phyloP scores from a whole-genome alignment of 2,797 vertebrate species.

The Rallus crepitans region DNA sequence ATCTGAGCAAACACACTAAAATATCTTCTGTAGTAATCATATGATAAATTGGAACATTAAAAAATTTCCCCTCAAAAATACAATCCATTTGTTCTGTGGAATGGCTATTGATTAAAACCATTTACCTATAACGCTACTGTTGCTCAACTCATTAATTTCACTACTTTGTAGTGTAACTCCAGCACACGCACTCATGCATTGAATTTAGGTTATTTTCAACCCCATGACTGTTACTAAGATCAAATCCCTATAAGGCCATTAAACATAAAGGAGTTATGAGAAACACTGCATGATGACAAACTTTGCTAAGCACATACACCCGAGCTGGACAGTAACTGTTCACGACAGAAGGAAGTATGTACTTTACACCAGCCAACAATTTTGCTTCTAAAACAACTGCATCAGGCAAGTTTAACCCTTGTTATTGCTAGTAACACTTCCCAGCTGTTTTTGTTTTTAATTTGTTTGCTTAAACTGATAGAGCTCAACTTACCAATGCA shows the following conservation, averaged over 20 bases:
- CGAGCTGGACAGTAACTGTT: neutral
- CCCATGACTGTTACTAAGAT: neutral
- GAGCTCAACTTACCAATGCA: neutral
- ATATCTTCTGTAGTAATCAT: neutral
- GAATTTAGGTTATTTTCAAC: neutral
- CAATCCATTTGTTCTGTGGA: constrained; percentile 9
- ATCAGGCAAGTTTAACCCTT: neutral
- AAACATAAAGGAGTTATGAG: neutral
- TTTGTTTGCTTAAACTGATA: neutral
- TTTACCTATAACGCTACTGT: constrained; percentile 17
- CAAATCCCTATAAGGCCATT: neutral
- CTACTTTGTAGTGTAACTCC: neutral
- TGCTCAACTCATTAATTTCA: constrained; percentile 51
- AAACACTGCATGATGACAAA: neutral
- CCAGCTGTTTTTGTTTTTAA: too few species aligned
- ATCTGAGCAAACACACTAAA: neutral
- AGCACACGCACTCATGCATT: neutral
- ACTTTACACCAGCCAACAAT: neutral
- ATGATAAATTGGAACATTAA: constrained; percentile 50
- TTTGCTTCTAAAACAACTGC: neutral
- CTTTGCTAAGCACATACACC: accelerated
- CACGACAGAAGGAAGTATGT: neutral
- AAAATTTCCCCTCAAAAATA: neutral
- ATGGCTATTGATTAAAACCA: constrained; percentile 50
- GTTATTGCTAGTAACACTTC: too few species aligned